These are phyloP conservation scores for Rhagonycha lutea DNA, from an alignment of 2,888 invertebrate species.

Conservation along the genomic window DNA sequence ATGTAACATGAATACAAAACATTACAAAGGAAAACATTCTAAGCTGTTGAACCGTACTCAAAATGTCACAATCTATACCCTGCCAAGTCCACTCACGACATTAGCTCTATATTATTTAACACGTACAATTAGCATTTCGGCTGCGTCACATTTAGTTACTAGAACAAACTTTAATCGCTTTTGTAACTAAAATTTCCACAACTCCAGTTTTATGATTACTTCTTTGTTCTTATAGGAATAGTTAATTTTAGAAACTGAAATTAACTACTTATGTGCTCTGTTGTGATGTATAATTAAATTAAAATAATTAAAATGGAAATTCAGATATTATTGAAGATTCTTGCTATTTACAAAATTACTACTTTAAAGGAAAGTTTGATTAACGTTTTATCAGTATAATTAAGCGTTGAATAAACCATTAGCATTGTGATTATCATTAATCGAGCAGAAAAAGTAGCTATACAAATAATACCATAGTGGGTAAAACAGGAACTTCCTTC, in stretches of 20 bases:
- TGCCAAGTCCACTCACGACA: slow-evolving; percentile 8
- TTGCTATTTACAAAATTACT: background rate
- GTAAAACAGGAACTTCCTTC: background rate
- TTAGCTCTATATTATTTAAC: slow-evolving; percentile 18
- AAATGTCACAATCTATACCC: slow-evolving; percentile 4
- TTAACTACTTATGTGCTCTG: background rate
- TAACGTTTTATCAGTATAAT: background rate
- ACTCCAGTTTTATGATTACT: slow-evolving; percentile 13
- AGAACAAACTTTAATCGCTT: slow-evolving; percentile 18
- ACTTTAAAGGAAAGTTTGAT: background rate
- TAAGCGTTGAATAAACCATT: background rate
- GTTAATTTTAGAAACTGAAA: slow-evolving; percentile 3
- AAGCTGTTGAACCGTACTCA: slow-evolving; percentile 3
- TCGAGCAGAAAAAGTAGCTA: background rate
- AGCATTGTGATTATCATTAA: background rate
- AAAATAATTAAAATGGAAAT: background rate
- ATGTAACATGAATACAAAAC: background rate
- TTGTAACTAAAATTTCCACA: slow-evolving; percentile 14
- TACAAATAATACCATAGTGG: background rate
- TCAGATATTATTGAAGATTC: background rate
- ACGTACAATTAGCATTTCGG: slow-evolving; percentile 18
- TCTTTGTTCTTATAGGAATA: background rate
- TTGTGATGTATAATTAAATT: background rate
- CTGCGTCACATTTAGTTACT: slow-evolving; percentile 15
- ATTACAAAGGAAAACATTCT: background rate